Percentiles rank a stretch among this genome's conserved stretches.
phyloP scores from a whole-genome alignment of 2,888 invertebrate species.

The Lasius platythorax region DNA sequence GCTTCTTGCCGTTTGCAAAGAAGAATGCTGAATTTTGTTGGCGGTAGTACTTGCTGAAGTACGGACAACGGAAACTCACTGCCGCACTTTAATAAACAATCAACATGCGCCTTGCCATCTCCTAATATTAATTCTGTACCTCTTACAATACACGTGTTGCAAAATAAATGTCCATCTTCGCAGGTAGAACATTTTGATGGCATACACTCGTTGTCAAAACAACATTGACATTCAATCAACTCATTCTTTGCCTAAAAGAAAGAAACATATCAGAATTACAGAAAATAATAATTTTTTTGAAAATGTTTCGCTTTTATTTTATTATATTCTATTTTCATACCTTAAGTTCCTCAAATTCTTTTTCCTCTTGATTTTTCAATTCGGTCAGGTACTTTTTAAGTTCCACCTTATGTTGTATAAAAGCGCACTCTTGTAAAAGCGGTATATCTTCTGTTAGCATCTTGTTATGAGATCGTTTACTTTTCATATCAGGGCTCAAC shows the following conservation, averaged over 20 bases:
- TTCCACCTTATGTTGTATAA: slow-evolving; percentile 78
- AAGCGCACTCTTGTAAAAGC: slow-evolving; percentile 82
- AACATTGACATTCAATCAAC: slow-evolving; percentile 87
- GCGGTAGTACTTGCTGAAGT: slow-evolving; percentile 84
- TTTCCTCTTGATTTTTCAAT: slow-evolving; percentile 79
- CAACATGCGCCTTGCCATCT: slow-evolving; percentile 85
- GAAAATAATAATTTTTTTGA: slow-evolving; percentile 5
- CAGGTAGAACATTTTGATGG: slow-evolving; percentile 82
- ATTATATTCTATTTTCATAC: slow-evolving; percentile 66
- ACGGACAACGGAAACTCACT: slow-evolving; percentile 83
- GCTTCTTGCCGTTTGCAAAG: slow-evolving; percentile 86
- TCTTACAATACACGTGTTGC: slow-evolving; percentile 85
- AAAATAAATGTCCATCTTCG: slow-evolving; percentile 85
- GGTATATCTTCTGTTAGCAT: slow-evolving; percentile 76
- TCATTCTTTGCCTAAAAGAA: slow-evolving; percentile 78
- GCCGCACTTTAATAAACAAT: slow-evolving; percentile 86
- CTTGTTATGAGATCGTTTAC: slow-evolving; percentile 59
- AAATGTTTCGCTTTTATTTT: background rate
- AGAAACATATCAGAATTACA: slow-evolving; percentile 25
- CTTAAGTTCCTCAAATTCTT: slow-evolving; percentile 81
- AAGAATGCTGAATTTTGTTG: slow-evolving; percentile 85
- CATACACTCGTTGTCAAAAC: slow-evolving; percentile 87
- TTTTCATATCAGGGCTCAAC: slow-evolving; percentile 69
- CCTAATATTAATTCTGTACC: slow-evolving; percentile 85
- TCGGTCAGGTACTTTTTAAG: slow-evolving; percentile 80